Base-by-base conservation (phyloP, 2,888 invertebrate species). In the Temnothorax unifasciatus region DNA sequence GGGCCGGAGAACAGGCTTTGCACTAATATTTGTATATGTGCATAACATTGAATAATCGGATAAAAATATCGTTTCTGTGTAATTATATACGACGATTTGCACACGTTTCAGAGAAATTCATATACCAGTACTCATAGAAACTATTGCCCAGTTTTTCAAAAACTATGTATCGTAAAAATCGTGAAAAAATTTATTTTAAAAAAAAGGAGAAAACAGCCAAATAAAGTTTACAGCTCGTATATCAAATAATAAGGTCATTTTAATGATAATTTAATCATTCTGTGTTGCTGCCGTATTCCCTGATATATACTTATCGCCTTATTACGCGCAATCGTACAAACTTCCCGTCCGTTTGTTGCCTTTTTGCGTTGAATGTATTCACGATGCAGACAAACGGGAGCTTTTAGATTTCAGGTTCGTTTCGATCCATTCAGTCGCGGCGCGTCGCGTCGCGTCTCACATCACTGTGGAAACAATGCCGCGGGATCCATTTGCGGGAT, bases 351-450 rank as follows among this genome's bases (percentile, higher is more conserved):
- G 54, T 57, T 57, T 44, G 25, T 25, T 44, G 15, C 25, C 2
- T 44, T 44, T 21, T 64, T 21, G 34, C 21, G 21, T 21, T 41
- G 88, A 68, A 68, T 82, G 76, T 54, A 84, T 73, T 82, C 83
- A 41, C 41, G 13, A 34, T 59, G 63, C 54, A 18, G 38, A 86
- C 75, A 89, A 88, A 91, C 88, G 90, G 84, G 83, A 84, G 91
- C 90, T 91, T 91, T 91, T 86, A 88, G 88, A 81, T 90, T 74
- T 74, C 57, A 61, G 85, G 89, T 88, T 88, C 87, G 87, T 76
- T 76, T 21, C 75, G 85, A 83, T 86, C 84, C 87, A 91, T 91
- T 92, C 88, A 88, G 82, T 82, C 21, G 21, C 21, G 21, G 21
- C 85, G 86, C 79, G 74, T 81, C 50, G 86, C 79, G 74, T 81